phyloP scores from a whole-genome alignment of 2,797 vertebrate species.

The Allobates femoralis region DNA sequence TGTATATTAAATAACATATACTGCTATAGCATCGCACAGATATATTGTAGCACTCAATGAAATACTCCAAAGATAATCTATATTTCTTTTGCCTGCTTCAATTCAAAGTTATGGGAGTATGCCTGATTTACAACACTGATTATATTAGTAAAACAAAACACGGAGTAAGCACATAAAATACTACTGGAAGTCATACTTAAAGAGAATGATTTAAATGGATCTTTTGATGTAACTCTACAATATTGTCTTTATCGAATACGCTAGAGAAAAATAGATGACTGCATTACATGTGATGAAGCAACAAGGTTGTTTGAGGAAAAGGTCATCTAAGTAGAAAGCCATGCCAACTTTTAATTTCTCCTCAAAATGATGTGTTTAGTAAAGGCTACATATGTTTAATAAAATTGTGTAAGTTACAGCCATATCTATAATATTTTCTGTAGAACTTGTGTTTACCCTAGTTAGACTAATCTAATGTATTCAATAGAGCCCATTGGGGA shows the following conservation, averaged over 20 bases:
- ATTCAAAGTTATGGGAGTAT: background rate
- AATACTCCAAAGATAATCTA: constrained; percentile 15
- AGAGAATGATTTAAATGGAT: constrained; percentile 31
- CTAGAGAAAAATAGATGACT: background rate
- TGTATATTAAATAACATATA: background rate
- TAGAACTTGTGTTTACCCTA: too few species aligned
- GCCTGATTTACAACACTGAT: constrained; percentile 32
- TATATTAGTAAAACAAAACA: constrained; percentile 46
- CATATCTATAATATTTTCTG: too few species aligned
- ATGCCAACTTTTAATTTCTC: background rate
- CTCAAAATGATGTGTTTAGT: too few species aligned
- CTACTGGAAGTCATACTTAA: constrained; percentile 31
- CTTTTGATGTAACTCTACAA: constrained; percentile 35
- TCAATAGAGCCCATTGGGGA: too few species aligned
- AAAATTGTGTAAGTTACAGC: too few species aligned
- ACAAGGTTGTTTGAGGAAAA: constrained; percentile 24
- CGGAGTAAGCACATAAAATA: constrained; percentile 25
- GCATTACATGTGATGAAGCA: background rate
- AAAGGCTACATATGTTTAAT: background rate
- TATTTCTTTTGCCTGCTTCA: constrained; percentile 19
- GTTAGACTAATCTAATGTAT: too few species aligned
- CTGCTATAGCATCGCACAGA: background rate
- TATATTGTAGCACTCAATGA: background rate
- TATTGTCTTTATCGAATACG: constrained; percentile 24
- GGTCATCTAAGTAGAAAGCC: background rate